Base-by-base conservation (phyloP, 2,888 invertebrate genomes). In the Panopea generosa region DNA sequence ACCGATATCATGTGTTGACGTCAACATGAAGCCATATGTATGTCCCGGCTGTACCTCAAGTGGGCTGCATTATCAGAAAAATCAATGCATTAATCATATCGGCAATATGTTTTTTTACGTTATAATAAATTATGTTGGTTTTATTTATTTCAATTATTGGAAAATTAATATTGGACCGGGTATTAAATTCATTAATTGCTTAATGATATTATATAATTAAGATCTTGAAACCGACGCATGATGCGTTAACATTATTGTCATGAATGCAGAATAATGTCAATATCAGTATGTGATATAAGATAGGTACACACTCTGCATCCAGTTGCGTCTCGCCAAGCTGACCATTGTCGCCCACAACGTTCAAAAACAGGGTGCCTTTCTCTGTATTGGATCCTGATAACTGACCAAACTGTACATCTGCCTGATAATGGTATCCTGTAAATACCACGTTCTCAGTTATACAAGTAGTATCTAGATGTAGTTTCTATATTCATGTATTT, bases 391-490 rank as follows among this genome's bases (percentile, higher is more conserved):
- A 56, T 1, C 74, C 70, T 2, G 66, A 27, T 0, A 77, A 62
- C 16, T 71, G 65, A 16, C 83, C 86, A 49, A 97, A 95, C 80
- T 95, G 95, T 18, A 97, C 94, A 0, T 94, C 95, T 11, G 97
- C 94, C 88, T 95, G 95, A 89, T 97, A 97, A 90, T 97, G 97
- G 4, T 95, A 95, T 86, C 95, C 97, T 97, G 93, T 1, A 40
- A 40, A n/a, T n/a, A n/a, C n/a, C n/a, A n/a, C n/a, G n/a, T n/a
- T n/a, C n/a, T n/a, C n/a, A n/a, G n/a, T n/a, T n/a, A n/a, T n/a
- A n/a, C n/a, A n/a, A n/a, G n/a, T n/a, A n/a, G n/a, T n/a, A n/a
- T n/a, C n/a, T n/a, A n/a, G n/a, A n/a, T n/a, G n/a, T n/a, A n/a
- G n/a, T n/a, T n/a, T n/a, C n/a, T n/a, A n/a, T n/a, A n/a, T n/a